Evolutionary conservation across 2,888 invertebrate species (phyloP).

Genomic region (Pammene aurita): DNA sequence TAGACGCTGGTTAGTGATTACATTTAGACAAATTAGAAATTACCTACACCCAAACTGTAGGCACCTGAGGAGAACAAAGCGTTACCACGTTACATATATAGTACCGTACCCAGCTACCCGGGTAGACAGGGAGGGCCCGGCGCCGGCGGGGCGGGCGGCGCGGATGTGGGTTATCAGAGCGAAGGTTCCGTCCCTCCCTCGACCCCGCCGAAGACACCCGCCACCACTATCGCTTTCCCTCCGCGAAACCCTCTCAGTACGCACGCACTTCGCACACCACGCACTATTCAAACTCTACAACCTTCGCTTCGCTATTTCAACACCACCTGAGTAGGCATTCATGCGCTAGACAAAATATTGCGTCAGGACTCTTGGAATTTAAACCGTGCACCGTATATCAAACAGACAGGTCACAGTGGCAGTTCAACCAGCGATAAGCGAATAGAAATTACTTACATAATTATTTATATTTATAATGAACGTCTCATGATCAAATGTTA

Average conservation of each 20-base stretch:
- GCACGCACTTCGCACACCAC: conserved; percentile 2
- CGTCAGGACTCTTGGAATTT: conserved; percentile 63
- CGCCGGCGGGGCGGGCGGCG: conserved; percentile 51
- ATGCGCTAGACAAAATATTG: conserved; percentile 61
- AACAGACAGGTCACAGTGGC: conserved; percentile 69
- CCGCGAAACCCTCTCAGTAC: conserved; percentile 7
- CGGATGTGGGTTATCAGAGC: conserved; percentile 73
- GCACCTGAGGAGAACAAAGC: conserved; percentile 17
- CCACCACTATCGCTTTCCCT: conserved; percentile 47
- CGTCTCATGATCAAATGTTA: conserved; percentile 53
- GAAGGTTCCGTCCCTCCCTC: conserved; percentile 61
- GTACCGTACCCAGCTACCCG: conserved; percentile 26
- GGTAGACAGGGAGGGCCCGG: conserved; percentile 49
- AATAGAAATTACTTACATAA: conserved; percentile 52
- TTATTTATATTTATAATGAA: conserved; percentile 33
- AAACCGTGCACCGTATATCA: conserved; percentile 60
- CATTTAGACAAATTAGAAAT: conserved; percentile 7
- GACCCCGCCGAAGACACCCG: conserved; percentile 49
- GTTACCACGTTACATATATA: background rate
- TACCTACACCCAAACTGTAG: background rate
- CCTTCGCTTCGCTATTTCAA: conserved; percentile 31
- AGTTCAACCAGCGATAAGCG: conserved; percentile 65
- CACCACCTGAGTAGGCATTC: conserved; percentile 43
- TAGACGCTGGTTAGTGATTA: background rate
- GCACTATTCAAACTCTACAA: conserved; percentile 8